phyloP scores from a whole-genome alignment of 2,113 vertebrate genomes.

The Asarcornis scutulata region DNA sequence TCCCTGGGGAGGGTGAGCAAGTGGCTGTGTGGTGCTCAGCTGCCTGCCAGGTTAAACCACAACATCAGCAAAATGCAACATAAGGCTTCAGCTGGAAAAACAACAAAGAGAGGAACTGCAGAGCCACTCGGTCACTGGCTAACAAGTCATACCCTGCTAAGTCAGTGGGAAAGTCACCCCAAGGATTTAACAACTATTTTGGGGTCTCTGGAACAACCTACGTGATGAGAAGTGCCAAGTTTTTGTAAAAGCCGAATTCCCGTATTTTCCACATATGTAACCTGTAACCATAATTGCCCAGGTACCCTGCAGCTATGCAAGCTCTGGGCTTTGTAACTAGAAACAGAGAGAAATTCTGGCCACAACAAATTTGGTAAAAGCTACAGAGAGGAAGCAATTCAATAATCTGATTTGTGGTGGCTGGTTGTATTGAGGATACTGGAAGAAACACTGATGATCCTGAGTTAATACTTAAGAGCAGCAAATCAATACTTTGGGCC shows the following conservation, averaged over 20 bases:
- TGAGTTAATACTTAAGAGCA: constrained; percentile 10
- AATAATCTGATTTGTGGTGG: background rate
- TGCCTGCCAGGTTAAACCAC: no score
- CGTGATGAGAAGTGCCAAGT: background rate
- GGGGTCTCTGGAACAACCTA: background rate
- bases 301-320: background rate
- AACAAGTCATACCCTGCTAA: background rate
- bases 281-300: background rate
- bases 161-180: background rate
- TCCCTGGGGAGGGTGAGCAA: no score
- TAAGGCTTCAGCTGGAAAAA: background rate
- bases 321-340: background rate
- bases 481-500: constrained; percentile 19
- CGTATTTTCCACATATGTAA: background rate
- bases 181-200: no score
- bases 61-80: background rate
- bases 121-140: background rate
- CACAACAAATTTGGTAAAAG: background rate
- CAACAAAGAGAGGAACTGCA: background rate
- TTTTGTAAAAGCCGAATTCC: background rate
- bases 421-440: background rate
- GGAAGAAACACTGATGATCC: background rate
- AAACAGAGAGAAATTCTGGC: background rate
- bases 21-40: no score
- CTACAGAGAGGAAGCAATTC: background rate